Percentiles rank a stretch among this genome's conserved stretches.
Evolutionary conservation across 2,113 vertebrate genomes (phyloP).

Genomic region (Genyomyrus donnyi): DNA sequence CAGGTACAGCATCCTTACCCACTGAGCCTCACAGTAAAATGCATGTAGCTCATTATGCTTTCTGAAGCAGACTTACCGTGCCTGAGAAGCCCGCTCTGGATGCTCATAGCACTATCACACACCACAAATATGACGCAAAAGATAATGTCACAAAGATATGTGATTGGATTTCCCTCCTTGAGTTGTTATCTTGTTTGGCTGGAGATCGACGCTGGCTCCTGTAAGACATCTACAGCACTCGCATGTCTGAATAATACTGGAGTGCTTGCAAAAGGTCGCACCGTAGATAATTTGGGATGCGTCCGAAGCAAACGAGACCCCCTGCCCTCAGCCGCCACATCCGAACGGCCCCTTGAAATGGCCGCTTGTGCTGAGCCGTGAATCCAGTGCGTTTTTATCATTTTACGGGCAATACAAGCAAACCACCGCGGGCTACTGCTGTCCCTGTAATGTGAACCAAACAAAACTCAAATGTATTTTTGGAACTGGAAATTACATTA

Average conservation of each 20-base stretch:
- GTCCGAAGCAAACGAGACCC: not conserved
- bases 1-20: not conserved
- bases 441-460: not conserved
- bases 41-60: not conserved
- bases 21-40: not conserved
- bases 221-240: not conserved
- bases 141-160: not conserved
- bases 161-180: not conserved
- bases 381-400: not conserved
- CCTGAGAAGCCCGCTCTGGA: not conserved
- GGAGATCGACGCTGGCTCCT: not conserved
- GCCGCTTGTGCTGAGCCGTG: not conserved
- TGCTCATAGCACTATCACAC: not conserved
- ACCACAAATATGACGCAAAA: not conserved
- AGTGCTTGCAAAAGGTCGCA: not conserved
- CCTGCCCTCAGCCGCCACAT: not conserved
- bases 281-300: not conserved
- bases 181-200: not conserved
- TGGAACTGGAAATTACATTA: not conserved
- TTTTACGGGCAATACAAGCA: not conserved
- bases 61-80: not conserved
- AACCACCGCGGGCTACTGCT: not conserved
- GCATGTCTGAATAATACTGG: not conserved
- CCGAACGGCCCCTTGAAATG: not conserved
- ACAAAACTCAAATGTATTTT: not conserved